Conservation (phyloP, 2,888 invertebrate species). For the Anarsia innoxiella region DNA sequence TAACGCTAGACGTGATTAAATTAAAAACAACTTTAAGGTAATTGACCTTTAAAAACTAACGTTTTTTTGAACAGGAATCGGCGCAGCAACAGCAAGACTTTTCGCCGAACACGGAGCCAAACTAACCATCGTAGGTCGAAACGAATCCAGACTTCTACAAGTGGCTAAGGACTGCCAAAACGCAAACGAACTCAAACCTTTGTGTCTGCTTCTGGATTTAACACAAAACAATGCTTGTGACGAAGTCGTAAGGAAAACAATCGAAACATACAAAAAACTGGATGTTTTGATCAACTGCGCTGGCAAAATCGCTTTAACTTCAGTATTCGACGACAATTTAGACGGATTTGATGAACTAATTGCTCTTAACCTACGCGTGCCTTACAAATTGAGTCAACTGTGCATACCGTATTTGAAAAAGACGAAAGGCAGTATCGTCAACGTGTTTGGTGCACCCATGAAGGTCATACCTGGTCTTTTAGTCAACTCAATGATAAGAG, state of each 20-base stretch:
- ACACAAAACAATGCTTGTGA: constrained; percentile 78
- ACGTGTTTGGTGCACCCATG: constrained; percentile 85
- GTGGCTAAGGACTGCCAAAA: constrained; percentile 31
- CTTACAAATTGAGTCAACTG: constrained; percentile 83
- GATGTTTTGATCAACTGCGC: constrained; percentile 89
- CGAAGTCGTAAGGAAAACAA: constrained; percentile 78
- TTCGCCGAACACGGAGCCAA: constrained; percentile 41
- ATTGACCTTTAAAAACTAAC: no score
- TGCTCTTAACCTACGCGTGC: constrained; percentile 84
- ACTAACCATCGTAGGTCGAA: constrained; percentile 42
- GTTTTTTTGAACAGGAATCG: constrained; percentile 27
- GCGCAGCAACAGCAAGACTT: constrained; percentile 39
- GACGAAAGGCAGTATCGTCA: constrained; percentile 88
- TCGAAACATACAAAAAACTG: constrained; percentile 78
- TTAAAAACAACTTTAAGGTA: no score
- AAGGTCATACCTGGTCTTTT: constrained; percentile 30
- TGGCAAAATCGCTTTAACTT: constrained; percentile 72
- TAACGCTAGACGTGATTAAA: no score
- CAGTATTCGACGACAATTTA: constrained; percentile 85
- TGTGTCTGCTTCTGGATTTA: constrained; percentile 71
- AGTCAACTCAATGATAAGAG: constrained; percentile 17
- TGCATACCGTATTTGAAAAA: constrained; percentile 85
- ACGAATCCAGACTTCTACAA: constrained; percentile 33
- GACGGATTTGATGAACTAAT: constrained; percentile 88
- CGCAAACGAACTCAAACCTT: constrained; percentile 25